Base-by-base conservation (phyloP, 2,113 vertebrate species). In the Tachysurus fulvidraco region DNA sequence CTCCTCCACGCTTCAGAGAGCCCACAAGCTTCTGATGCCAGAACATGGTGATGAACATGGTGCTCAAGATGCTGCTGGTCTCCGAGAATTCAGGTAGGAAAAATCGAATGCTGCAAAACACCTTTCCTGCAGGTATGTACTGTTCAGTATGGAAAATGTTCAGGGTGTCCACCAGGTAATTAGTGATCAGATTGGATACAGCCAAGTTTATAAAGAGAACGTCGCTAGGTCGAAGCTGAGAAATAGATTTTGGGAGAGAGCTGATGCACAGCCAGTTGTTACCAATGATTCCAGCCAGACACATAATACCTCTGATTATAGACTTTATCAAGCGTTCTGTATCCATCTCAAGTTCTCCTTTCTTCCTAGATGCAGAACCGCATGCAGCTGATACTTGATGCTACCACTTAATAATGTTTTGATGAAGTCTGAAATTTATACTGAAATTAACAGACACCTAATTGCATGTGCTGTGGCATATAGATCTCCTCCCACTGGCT, bases 1-100 rank as follows among this genome's bases (percentile, higher is more conserved):
- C 93, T 0, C 93, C 93, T 0, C 94, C 95, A 0, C 91, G 90
- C 30, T 92, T 94, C 12, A 95, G 85, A 25, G 94, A 95, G 0
- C 94, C 93, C 0, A 95, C 94, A 17, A 96, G 92, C 85, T 95
- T 96, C 92, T 95, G 94, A 86, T 95, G 88, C 95, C 95, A 96
- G 88, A 91, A 96, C 4, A 86, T 2, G 4, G 94, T 93, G 91
- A 95, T 96, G 91, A 95, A 92, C 74, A 95, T 87, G 13, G 95
- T 95, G 1, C 94, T 92, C 85, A 92, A 93, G 88, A 96, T 93
- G 91, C 95, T 95, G 94, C 94, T 95, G 88, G 94, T 95, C 79
- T 95, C 94, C 0, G 95, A 95, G 80, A 96, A 89, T 76, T 94
- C 92, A 0, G 93, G 81, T 60, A 88, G 0, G 88, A 93, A 41